phyloP scores from a whole-genome alignment of 2,888 invertebrate genomes.

The Neoaliturus tenellus region DNA sequence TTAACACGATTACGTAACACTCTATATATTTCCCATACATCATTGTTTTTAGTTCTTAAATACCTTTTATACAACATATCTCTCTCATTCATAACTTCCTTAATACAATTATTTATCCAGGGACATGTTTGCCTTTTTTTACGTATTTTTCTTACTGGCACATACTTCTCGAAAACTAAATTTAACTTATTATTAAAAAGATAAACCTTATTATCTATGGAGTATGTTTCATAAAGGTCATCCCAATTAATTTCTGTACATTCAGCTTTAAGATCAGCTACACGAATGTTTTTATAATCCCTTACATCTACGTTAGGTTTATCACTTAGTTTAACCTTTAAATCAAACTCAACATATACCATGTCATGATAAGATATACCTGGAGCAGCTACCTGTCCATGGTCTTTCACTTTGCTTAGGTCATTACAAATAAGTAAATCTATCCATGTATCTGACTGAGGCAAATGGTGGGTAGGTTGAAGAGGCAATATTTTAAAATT shows the following conservation, averaged over 20 bases:
- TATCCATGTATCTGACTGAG: neutral
- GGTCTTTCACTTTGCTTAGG: neutral
- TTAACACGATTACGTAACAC: neutral
- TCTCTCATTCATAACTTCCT: neutral
- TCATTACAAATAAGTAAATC: slow-evolving; percentile 10
- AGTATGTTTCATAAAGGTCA: neutral
- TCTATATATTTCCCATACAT: slow-evolving; percentile 1
- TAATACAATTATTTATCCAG: neutral
- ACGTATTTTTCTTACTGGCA: neutral
- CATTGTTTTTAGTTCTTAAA: neutral
- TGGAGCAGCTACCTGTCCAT: neutral
- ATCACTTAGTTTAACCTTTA: neutral
- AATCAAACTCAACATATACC: slow-evolving; percentile 2
- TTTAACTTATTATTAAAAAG: neutral
- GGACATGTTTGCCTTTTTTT: slow-evolving; percentile 10
- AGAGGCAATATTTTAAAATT: neutral
- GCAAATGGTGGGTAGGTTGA: neutral
- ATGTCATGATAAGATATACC: neutral
- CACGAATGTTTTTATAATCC: neutral
- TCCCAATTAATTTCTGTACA: neutral
- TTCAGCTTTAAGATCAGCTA: neutral
- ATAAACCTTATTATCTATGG: neutral
- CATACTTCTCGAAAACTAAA: neutral
- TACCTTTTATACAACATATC: neutral
- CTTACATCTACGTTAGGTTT: neutral